Evolutionary conservation across 2,797 vertebrate genomes (phyloP).

Genomic region (Sparidentex hasta): DNA sequence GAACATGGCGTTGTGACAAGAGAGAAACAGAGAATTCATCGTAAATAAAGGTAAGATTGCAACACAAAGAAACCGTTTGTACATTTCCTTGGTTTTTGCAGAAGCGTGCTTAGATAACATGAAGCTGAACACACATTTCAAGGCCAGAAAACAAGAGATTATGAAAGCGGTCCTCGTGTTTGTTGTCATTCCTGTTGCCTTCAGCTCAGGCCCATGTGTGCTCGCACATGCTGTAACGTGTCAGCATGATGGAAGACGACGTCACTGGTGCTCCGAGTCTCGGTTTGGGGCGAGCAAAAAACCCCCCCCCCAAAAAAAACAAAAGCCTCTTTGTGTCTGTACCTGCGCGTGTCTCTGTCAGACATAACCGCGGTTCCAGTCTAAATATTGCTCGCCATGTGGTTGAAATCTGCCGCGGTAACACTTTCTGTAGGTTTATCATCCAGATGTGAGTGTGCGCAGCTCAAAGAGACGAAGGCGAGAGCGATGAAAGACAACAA

Average conservation of each 20-base stretch:
- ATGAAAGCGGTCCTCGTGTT: neutral
- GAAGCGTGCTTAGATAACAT: no score
- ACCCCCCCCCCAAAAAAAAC: conserved; percentile 51
- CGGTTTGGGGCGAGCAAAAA: conserved; percentile 44
- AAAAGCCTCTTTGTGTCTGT: conserved; percentile 59
- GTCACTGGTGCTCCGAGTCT: conserved; percentile 10
- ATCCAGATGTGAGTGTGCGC: conserved; percentile 41
- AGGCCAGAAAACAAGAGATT: neutral
- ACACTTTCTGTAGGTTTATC: conserved; percentile 30
- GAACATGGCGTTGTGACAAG: no score
- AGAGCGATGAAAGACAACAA: neutral
- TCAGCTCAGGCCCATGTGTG: conserved; percentile 8
- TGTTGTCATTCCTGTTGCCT: conserved; percentile 10
- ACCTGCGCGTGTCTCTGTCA: conserved; percentile 26
- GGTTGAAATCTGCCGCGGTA: conserved; percentile 25
- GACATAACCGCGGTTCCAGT: conserved; percentile 45
- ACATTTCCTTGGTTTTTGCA: no score
- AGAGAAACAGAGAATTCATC: no score
- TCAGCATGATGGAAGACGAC: conserved; percentile 27
- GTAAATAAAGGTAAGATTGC: no score
- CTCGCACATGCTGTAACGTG: conserved; percentile 47
- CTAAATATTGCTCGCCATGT: conserved; percentile 70
- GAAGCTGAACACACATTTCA: neutral
- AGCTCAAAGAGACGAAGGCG: conserved; percentile 12
- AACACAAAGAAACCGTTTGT: no score